Conservation (phyloP, 2,113 vertebrate species). For the Cnemophilus loriae region DNA sequence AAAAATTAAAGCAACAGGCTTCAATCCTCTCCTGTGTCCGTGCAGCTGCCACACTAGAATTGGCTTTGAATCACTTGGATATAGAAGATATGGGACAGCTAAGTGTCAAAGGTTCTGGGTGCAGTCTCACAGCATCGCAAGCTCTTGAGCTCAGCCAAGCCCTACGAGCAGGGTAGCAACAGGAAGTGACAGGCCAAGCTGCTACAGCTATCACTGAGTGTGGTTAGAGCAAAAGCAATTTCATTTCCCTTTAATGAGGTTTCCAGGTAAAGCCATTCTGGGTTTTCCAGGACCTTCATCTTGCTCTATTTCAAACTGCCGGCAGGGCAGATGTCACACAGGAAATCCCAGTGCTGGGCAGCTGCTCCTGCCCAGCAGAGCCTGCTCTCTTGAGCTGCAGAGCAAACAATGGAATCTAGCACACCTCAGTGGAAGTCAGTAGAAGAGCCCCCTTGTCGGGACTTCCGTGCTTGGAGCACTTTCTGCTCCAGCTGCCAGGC, state of each 20-base stretch:
- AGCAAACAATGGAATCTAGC: slow-evolving; percentile 62
- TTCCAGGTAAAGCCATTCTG: slow-evolving; percentile 41
- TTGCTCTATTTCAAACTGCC: background rate
- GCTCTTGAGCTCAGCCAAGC: background rate
- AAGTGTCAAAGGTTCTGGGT: background rate
- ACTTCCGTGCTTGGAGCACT: background rate
- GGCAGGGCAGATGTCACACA: background rate
- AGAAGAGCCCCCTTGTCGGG: slow-evolving; percentile 43
- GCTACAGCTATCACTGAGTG: background rate
- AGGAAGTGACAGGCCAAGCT: background rate
- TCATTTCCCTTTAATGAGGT: slow-evolving; percentile 10
- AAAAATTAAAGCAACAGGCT: background rate
- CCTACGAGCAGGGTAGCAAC: rapidly evolving
- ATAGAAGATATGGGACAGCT: background rate
- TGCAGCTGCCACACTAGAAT: background rate
- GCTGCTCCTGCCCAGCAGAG: background rate
- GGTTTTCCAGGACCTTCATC: background rate
- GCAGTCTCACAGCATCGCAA: background rate
- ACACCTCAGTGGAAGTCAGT: slow-evolving; percentile 63
- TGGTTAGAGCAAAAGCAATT: slow-evolving; percentile 4
- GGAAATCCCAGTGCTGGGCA: background rate
- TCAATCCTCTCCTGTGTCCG: background rate
- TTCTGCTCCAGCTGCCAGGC: background rate
- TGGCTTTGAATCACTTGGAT: background rate
- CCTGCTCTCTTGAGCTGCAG: background rate